A percentile compares a stretch with the other conserved stretches of the same genome.
phyloP scores from a whole-genome alignment of 2,888 invertebrate genomes.

The Anthophora plumipes region DNA sequence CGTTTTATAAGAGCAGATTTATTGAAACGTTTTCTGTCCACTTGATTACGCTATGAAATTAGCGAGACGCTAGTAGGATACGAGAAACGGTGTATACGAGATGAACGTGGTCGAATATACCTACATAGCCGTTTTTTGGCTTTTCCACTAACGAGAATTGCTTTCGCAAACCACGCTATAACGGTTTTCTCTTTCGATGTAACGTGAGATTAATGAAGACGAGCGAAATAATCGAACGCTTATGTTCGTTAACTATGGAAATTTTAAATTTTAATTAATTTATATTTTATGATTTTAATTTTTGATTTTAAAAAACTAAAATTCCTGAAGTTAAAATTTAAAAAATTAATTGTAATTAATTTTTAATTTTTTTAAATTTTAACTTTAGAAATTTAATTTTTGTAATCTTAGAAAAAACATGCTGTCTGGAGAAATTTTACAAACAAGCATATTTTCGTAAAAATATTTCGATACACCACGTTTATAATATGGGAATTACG shows the following conservation, averaged over 20 bases:
- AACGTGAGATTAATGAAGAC: not conserved
- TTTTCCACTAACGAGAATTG: constrained; percentile 9
- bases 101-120: constrained; percentile 18
- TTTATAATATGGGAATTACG: not conserved
- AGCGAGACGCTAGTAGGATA: constrained; percentile 4
- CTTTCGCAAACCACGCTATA: not conserved
- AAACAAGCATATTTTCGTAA: too few species aligned
- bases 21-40: constrained; percentile 32
- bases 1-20: constrained; percentile 12
- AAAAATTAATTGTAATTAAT: too few species aligned
- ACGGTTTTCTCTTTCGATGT: constrained; percentile 4
- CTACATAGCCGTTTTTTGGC: not conserved
- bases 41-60: constrained; percentile 28
- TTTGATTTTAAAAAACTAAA: too few species aligned
- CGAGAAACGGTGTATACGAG: not conserved
- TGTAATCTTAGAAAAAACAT: too few species aligned
- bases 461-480: not conserved
- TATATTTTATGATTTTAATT: not conserved
- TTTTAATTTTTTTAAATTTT: too few species aligned
- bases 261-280: not conserved
- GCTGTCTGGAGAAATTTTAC: too few species aligned
- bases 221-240: not conserved
- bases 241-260: not conserved
- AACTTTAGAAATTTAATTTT: too few species aligned
- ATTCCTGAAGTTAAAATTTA: too few species aligned